A percentile compares a stretch with the other conserved stretches of the same genome.
Conservation (phyloP, 2,113 vertebrate genomes). For the Noctilio leporinus region DNA sequence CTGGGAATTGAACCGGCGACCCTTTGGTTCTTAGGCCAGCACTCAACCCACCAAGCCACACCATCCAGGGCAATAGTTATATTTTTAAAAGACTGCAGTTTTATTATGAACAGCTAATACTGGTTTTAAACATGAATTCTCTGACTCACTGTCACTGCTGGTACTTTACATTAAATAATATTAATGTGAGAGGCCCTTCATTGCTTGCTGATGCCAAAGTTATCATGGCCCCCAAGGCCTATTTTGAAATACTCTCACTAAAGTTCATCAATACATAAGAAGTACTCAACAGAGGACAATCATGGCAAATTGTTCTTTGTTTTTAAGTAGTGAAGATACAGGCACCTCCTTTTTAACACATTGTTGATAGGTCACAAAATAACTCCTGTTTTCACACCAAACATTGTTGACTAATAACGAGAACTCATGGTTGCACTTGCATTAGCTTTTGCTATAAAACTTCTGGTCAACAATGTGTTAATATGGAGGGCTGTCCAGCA, state of each 20-base stretch:
- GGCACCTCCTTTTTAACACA: not conserved
- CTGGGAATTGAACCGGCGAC: too few relatives aligned
- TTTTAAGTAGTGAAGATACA: not conserved
- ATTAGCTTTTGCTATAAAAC: too few relatives aligned
- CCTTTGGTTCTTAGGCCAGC: too few relatives aligned
- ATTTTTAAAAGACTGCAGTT: constrained; percentile 68
- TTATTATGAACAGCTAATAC: constrained; percentile 74
- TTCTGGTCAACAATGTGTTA: too few relatives aligned
- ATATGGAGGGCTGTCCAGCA: not conserved
- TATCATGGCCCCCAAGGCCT: not conserved
- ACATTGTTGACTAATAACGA: too few relatives aligned
- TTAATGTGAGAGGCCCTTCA: constrained; percentile 54
- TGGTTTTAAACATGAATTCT: constrained; percentile 70
- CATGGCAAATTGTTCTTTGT: not conserved
- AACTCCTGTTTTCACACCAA: too few relatives aligned
- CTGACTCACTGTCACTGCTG: constrained; percentile 63
- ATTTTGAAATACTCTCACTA: not conserved
- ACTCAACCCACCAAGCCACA: too few relatives aligned
- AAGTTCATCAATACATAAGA: not conserved
- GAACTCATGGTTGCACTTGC: too few relatives aligned
- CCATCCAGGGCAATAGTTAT: too few relatives aligned
- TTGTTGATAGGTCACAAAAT: too few relatives aligned
- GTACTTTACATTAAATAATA: constrained; percentile 73
- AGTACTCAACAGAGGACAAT: not conserved
- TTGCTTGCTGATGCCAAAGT: constrained; percentile 49